Percentiles rank a stretch among this genome's conserved stretches.
Evolutionary conservation across 2,113 vertebrate genomes (phyloP).

Genomic region (Sylvicapra grimmia): DNA sequence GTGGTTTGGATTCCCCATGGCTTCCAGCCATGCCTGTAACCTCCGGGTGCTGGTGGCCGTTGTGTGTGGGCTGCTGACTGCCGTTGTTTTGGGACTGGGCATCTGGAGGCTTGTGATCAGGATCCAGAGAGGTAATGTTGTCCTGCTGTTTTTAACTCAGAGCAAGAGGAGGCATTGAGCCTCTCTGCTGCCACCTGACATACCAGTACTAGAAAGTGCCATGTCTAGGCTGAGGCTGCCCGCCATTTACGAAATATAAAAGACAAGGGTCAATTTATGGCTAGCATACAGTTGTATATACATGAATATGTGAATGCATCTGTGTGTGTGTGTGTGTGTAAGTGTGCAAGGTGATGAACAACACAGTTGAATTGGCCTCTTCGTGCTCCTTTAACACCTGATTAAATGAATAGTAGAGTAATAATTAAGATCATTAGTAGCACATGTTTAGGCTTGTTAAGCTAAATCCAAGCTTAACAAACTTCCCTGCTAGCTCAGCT

Average conservation of each 20-base stretch:
- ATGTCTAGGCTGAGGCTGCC: not conserved
- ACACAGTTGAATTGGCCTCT: not conserved
- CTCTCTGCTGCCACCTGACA: not conserved
- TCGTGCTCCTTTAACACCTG: not conserved
- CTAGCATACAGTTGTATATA: not conserved
- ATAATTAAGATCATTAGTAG: not conserved
- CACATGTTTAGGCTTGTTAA: not conserved
- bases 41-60: slow-evolving; percentile 30
- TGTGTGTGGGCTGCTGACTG: not conserved
- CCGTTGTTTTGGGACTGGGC: not conserved
- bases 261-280: not conserved
- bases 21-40: not conserved
- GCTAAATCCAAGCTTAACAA: not conserved
- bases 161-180: not conserved
- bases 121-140: slow-evolving; percentile 59
- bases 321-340: not conserved
- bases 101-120: slow-evolving; percentile 57
- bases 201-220: not conserved
- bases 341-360: not conserved
- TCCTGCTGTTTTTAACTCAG: not conserved
- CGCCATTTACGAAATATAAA: not conserved
- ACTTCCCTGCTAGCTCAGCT: not conserved
- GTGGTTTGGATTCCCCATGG: slow-evolving; percentile 10
- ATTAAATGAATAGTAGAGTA: not conserved
- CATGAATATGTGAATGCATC: fast-evolving